Evolutionary conservation across 2,797 vertebrate species (phyloP).

Genomic region (Anolis apletophallus): DNA sequence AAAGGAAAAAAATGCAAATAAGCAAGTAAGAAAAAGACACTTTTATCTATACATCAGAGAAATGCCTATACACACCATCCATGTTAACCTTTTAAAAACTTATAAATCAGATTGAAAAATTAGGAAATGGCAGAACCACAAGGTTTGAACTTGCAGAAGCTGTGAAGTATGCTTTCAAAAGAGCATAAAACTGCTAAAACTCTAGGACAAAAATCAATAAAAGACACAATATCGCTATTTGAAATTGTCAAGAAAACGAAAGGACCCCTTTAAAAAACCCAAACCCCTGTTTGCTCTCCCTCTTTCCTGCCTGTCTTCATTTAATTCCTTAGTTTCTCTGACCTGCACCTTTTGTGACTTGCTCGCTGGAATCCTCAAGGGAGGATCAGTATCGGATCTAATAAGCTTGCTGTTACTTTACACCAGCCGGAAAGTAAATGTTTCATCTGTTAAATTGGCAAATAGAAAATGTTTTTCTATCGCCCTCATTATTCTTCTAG

Average conservation of each 20-base stretch:
- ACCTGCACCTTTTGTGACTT: slow-evolving; percentile 67
- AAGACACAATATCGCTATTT: background rate
- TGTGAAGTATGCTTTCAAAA: background rate
- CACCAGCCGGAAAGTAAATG: slow-evolving; percentile 66
- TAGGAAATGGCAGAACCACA: rapidly evolving
- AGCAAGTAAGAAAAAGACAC: too few species aligned
- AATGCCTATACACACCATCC: background rate
- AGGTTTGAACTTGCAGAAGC: rapidly evolving
- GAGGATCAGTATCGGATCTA: slow-evolving; percentile 75
- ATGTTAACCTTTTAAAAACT: background rate
- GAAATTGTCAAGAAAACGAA: background rate
- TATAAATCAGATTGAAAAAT: background rate
- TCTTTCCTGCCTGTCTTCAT: slow-evolving; percentile 54
- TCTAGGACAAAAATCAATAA: slow-evolving; percentile 4
- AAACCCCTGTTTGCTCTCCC: slow-evolving; percentile 44
- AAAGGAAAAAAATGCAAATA: too few species aligned
- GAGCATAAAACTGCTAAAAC: background rate
- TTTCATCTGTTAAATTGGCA: slow-evolving; percentile 71
- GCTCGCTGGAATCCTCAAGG: slow-evolving; percentile 68
- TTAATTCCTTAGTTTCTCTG: slow-evolving; percentile 65
- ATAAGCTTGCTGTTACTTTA: slow-evolving; percentile 77
- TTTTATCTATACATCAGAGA: too few species aligned
- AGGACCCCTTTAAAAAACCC: slow-evolving; percentile 10
- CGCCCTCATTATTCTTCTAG: background rate
- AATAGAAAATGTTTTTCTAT: slow-evolving; percentile 25